Evolutionary conservation across 1,140 invertebrate species (phyloP).

Genomic region (Drosophila kikkawai): DNA sequence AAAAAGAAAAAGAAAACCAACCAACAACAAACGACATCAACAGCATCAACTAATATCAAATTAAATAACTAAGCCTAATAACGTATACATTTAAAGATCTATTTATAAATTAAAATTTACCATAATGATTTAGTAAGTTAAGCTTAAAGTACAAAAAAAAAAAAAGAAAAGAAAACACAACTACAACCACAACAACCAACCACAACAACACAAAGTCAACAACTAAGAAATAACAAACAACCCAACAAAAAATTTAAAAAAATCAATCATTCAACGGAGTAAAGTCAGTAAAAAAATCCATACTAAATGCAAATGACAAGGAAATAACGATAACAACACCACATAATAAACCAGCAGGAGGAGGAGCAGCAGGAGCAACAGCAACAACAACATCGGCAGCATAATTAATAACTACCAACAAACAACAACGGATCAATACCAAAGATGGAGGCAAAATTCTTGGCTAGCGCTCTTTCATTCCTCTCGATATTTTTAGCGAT

Average conservation of each 20-base stretch:
- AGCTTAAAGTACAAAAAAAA: slow-evolving; percentile 76
- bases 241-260: slow-evolving; percentile 38
- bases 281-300: slow-evolving; percentile 59
- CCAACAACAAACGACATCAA: slow-evolving; percentile 64
- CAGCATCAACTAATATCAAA: slow-evolving; percentile 81
- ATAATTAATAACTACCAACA: slow-evolving; percentile 57
- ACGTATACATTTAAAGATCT: slow-evolving; percentile 51
- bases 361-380: slow-evolving; percentile 26
- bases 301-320: slow-evolving; percentile 68
- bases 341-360: slow-evolving; percentile 42
- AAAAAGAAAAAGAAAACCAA: slow-evolving; percentile 42
- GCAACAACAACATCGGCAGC: slow-evolving; percentile 48
- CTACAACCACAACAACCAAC: slow-evolving; percentile 23
- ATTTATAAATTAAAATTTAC: slow-evolving; percentile 69
- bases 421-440: slow-evolving; percentile 84
- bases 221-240: slow-evolving; percentile 51
- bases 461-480: slow-evolving; percentile 85
- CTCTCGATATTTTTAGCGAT: slow-evolving; percentile 85
- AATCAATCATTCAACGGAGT: slow-evolving; percentile 67
- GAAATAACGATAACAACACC: slow-evolving; percentile 55
- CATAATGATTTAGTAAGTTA: slow-evolving; percentile 81
- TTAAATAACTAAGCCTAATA: slow-evolving; percentile 68
- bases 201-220: slow-evolving; percentile 31
- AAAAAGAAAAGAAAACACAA: slow-evolving; percentile 31
- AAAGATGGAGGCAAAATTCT: slow-evolving; percentile 85